Base-by-base conservation (phyloP, 2,888 invertebrate species). In the Thecophora atra region DNA sequence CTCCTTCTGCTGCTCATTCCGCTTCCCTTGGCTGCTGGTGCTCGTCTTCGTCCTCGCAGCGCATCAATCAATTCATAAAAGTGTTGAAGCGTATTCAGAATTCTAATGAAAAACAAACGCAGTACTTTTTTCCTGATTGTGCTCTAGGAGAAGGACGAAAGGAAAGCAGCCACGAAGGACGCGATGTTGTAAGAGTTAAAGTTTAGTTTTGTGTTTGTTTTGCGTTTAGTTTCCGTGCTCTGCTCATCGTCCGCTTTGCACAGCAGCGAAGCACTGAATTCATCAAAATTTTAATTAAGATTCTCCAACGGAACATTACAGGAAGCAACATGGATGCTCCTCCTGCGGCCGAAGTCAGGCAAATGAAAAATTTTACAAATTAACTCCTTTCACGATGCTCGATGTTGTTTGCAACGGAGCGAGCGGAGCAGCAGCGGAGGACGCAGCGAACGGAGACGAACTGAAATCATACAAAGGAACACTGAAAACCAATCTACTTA, bases 211-310 rank as follows among this genome's bases (percentile, higher is more conserved):
- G 5, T 47, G 17, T 52, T 51, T 64, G 26, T 66, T 66, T 52
- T 30, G 3, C 7, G 19, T 62, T 1, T 37, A 6, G 11, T 24
- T 54, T n/a, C 60, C 44, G 7, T 47, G 42, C 26, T 60, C 21
- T 60, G 37, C n/a, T 26, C n/a, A 7, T 62, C 51, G 62, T 70
- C 19, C 17, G 21, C 62, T 26, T 60, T 30, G 28, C 70, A 21
- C 24, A 58, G 58, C 4, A 28, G 58, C 58, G 37, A 8, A 15
- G 24, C 30, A 51, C 56, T 26, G 58, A 65, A 65, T 44, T 71
- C 64, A 58, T 71, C 71, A 65, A 65, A 71, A 71, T 71, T 71
- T 71, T 71, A 71, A 71, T 71, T 65, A 71, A 71, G 71, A 65
- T 65, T 65, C 26, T 71, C 44, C 47, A 47, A 24, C n/a, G 63